Evolutionary conservation across 2,113 vertebrate genomes (phyloP).

Genomic region (Bubo blakistoni): DNA sequence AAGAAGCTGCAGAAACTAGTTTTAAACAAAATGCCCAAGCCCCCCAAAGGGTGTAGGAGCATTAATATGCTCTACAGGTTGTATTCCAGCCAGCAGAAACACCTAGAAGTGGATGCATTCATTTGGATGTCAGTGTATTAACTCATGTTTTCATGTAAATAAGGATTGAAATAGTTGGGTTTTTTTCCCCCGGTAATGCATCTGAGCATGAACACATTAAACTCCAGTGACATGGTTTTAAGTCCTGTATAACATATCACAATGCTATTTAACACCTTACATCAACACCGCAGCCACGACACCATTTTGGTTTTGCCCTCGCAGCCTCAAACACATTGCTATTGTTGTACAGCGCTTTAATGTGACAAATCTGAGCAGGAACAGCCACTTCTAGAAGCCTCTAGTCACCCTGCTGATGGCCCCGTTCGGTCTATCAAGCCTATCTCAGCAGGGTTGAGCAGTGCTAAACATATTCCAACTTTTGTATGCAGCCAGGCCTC

Average conservation of each 20-base stretch:
- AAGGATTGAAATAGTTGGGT: background rate
- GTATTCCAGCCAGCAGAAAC: background rate
- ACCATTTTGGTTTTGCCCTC: background rate
- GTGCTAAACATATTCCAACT: background rate
- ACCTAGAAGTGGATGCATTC: background rate
- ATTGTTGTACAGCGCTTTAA: background rate
- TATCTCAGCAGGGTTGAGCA: background rate
- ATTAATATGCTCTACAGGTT: background rate
- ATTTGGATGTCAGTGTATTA: background rate
- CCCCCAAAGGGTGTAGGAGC: rapidly evolving
- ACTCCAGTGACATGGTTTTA: background rate
- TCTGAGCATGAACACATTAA: background rate
- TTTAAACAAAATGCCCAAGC: background rate
- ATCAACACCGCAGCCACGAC: background rate
- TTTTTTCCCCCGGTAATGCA: background rate
- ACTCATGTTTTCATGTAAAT: background rate
- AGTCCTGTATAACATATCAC: background rate
- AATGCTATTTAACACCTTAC: background rate
- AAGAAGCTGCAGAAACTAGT: background rate
- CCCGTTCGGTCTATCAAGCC: background rate
- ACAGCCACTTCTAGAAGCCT: background rate
- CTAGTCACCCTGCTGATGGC: background rate
- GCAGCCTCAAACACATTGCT: background rate
- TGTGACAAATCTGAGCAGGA: background rate
- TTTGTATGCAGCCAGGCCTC: background rate